phyloP scores from a whole-genome alignment of 2,113 vertebrate genomes.

The Microtus pennsylvanicus region DNA sequence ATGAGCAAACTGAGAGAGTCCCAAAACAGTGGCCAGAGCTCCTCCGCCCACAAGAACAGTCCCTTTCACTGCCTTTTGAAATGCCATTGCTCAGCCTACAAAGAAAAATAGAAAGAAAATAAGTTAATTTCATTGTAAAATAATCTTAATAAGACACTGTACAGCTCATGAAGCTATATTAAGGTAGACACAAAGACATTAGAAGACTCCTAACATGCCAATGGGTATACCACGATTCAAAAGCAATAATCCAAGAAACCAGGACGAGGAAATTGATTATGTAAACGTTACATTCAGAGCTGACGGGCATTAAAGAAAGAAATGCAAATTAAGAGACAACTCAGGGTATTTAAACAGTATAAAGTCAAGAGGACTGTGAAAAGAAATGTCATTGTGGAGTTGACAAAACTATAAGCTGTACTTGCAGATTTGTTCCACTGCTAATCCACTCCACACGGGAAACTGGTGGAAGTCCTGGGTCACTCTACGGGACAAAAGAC shows the following conservation, averaged over 20 bases:
- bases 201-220: conserved; percentile 11
- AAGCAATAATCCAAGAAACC: conserved; percentile 4
- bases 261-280: conserved; percentile 2
- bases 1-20: conserved; percentile 94
- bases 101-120: conserved; percentile 66
- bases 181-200: conserved; percentile 58
- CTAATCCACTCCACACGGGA: conserved; percentile 45
- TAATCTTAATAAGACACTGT: conserved; percentile 49
- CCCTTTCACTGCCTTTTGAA: conserved; percentile 93
- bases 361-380: conserved; percentile 69
- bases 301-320: conserved; percentile 48
- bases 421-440: conserved; percentile 33
- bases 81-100: conserved; percentile 92
- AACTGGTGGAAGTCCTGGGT: neutral
- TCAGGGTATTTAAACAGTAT: conserved; percentile 50
- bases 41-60: conserved; percentile 92
- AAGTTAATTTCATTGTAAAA: conserved; percentile 76
- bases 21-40: conserved; percentile 90
- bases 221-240: conserved; percentile 27
- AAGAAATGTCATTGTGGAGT: conserved; percentile 57
- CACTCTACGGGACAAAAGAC: conserved; percentile 27
- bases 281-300: conserved; percentile 46
- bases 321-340: conserved; percentile 61
- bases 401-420: conserved; percentile 50
- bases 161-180: conserved; percentile 46